A percentile compares a stretch with the other conserved stretches of the same genome.
Evolutionary conservation across 2,888 invertebrate species (phyloP).

Genomic region (Hypselothyrea guttata): DNA sequence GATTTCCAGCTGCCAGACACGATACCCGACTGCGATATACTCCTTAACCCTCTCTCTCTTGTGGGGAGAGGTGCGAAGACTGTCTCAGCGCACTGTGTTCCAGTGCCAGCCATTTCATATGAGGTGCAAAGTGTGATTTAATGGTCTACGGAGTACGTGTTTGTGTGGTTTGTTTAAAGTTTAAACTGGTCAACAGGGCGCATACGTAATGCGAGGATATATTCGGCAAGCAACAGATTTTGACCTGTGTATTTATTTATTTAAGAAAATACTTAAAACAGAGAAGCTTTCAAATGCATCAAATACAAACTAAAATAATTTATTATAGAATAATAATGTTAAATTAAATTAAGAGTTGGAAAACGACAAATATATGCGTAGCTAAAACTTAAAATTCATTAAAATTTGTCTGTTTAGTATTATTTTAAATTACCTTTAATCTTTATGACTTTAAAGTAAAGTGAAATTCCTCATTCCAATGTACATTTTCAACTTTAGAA

Average conservation of each 20-base stretch:
- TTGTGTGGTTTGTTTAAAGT: slow-evolving; percentile 11
- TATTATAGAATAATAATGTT: too few relatives aligned
- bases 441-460: neutral
- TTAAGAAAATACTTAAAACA: too few relatives aligned
- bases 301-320: too few relatives aligned
- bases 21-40: slow-evolving; percentile 9
- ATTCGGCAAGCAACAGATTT: neutral
- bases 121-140: slow-evolving; percentile 65
- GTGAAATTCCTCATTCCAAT: neutral
- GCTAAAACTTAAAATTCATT: too few relatives aligned
- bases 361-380: too few relatives aligned
- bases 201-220: slow-evolving; percentile 39
- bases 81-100: slow-evolving; percentile 17
- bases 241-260: too few relatives aligned
- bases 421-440: too few relatives aligned
- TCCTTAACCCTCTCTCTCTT: neutral
- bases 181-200: slow-evolving; percentile 48
- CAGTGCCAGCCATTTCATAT: slow-evolving; percentile 40
- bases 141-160: slow-evolving; percentile 12
- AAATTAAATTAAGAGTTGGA: too few relatives aligned
- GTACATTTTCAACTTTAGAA: neutral
- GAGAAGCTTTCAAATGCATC: too few relatives aligned
- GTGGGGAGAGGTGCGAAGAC: neutral
- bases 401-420: too few relatives aligned
- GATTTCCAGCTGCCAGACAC: slow-evolving; percentile 48